Percentiles rank a stretch among this genome's conserved stretches.
Evolutionary conservation across 2,113 vertebrate species (phyloP).

Genomic region (Lophotis ruficrista): DNA sequence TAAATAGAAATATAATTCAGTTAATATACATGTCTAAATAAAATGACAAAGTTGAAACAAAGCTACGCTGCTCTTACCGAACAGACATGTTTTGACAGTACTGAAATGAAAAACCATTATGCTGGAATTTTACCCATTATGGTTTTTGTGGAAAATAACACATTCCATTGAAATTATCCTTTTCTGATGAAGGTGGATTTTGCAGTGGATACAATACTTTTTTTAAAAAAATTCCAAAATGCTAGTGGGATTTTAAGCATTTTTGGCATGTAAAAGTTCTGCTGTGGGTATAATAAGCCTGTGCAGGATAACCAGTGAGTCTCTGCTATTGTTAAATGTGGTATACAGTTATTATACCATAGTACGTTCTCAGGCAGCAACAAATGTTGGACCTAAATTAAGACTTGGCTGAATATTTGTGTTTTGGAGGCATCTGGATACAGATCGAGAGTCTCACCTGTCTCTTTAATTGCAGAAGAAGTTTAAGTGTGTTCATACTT

Average conservation of each 20-base stretch:
- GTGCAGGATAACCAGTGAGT: not conserved
- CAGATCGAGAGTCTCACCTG: not conserved
- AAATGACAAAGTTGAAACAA: not conserved
- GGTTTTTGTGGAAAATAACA: not conserved
- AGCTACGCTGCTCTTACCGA: not conserved
- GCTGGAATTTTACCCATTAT: not conserved
- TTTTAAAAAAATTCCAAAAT: not conserved
- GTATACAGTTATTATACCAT: not conserved
- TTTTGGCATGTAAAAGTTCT: not conserved
- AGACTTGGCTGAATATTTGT: not conserved
- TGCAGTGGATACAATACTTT: not conserved
- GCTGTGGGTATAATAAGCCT: not conserved
- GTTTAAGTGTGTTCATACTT: not conserved
- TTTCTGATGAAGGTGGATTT: not conserved
- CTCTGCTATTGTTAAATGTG: not conserved
- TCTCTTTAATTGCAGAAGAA: not conserved
- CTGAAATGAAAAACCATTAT: not conserved
- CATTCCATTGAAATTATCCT: not conserved
- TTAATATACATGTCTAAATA: not conserved
- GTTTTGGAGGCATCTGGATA: not conserved
- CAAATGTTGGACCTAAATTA: not conserved
- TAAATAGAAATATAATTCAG: not conserved
- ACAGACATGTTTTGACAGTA: slow-evolving; percentile 10
- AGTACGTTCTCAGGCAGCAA: not conserved
- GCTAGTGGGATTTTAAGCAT: not conserved